A percentile compares a stretch with the other conserved stretches of the same genome.
These are phyloP conservation scores for Sander lucioperca DNA, from an alignment of 2,113 vertebrate genomes.

Conservation along the genomic window DNA sequence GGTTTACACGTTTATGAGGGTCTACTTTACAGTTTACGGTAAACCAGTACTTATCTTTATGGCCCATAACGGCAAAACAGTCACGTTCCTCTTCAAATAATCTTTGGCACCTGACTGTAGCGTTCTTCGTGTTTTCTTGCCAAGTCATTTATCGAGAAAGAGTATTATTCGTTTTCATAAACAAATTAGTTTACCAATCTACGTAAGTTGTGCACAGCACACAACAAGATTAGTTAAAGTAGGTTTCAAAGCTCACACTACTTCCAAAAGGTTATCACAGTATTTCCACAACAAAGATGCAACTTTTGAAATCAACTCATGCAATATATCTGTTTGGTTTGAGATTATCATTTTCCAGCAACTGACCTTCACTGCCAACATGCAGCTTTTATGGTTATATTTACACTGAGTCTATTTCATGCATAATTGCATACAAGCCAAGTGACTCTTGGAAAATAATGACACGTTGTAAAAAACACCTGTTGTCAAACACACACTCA, in stretches of 20 bases:
- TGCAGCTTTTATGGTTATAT: conserved; percentile 20
- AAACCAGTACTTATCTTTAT: conserved; percentile 60
- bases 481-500: background rate
- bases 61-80: conserved; percentile 1
- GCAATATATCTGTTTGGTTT: conserved; percentile 13
- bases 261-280: background rate
- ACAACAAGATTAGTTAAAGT: background rate
- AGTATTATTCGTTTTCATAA: background rate
- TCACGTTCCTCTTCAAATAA: conserved; percentile 10
- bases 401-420: conserved; percentile 1
- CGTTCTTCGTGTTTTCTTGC: conserved; percentile 8
- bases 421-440: conserved; percentile 9
- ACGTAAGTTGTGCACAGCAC: background rate
- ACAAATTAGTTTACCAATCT: background rate
- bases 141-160: conserved; percentile 6
- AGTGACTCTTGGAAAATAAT: conserved; percentile 14
- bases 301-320: background rate
- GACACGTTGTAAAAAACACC: conserved; percentile 8
- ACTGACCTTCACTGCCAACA: conserved; percentile 37
- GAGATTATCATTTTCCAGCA: conserved; percentile 21
- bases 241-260: background rate
- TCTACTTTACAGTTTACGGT: conserved; percentile 25
- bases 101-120: conserved; percentile 4
- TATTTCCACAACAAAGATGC: conserved; percentile 15
- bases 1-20: conserved; percentile 15